Base-by-base conservation (phyloP, 2,113 vertebrate species). In the Hymenochirus boettgeri region DNA sequence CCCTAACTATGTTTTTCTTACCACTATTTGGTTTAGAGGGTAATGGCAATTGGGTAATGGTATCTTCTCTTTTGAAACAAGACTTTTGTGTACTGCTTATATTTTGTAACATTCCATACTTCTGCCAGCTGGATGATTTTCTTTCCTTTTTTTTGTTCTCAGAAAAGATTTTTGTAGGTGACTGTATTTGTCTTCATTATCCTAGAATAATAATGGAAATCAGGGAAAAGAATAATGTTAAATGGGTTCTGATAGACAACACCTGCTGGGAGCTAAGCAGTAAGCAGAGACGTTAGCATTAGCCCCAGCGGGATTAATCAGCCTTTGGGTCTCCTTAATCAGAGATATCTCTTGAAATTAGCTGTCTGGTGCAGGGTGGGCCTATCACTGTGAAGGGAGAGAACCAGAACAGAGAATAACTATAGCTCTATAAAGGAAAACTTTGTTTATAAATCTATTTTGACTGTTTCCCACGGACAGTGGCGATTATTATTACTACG, bases 301-400 rank as follows among this genome's bases (percentile, higher is more conserved):
- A 83, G 71, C 70, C 22, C 0, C 80, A 72, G 78, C 76, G 53
- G 75, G 80, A 79, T 58, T 77, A 84, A 80, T 80, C 73, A 74
- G 73, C 64, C 72, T 74, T 73, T 72, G 72, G 69, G 78, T 80
- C 72, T 77, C 58, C 83, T 82, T 89, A 86, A 88, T 84, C 83
- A 83, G 77, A 82, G 76, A 84, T 82, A 80, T 80, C 79, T 75
- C 39, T 7, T 63, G 77, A 83, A 79, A 84, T 83, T 86, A 77
- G 15, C 39, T 42, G 39, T 42, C 15, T 15, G 1, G 39, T 42
- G 39, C 13, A 42, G 39, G 13, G 39, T n/a, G 39, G 39, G 39
- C 11, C 39, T 42, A 42, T n/a, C 39, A n/a, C 39, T 42, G 13
- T 42, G 39, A n/a, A 2, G 39, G 39, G 39, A 42, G 5, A 5